Base-by-base conservation (phyloP, 2,888 invertebrate species). In the Thera britannica region DNA sequence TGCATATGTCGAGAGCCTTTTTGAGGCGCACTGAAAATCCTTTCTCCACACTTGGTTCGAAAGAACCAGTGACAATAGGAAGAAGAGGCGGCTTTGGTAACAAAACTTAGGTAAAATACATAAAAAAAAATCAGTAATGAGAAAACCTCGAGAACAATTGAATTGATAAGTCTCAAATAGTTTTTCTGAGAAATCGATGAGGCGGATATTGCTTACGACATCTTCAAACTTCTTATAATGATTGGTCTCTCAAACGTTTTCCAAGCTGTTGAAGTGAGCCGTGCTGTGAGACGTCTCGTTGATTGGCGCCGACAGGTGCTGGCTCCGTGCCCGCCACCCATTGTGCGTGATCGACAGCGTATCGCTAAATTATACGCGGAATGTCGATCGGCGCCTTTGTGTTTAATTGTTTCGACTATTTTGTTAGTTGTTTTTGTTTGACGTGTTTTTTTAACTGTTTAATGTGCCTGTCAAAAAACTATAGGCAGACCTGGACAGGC, bases 271-370 rank as follows among this genome's bases (percentile, higher is more conserved):
- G 34, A 34, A 2, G 12, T 41, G 46, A 48, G 35, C n/a, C n/a
- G 61, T n/a, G 55, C 12, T 56, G 68, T 58, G 60, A 56, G 56
- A 48, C 51, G 35, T 71, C 66, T 44, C 63, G 52, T 7, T 70
- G 72, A 72, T 66, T 46, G 69, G 65, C 68, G 71, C 9, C n/a
- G 73, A 76, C 73, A 75, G 73, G 65, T 63, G 71, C 23, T 73
- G 75, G 75, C 75, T 38, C 1, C 8, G 6, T n/a, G 69, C 73
- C 74, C 67, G 38, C 55, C 46, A 36, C 23, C 56, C 38, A 62
- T 68, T 65, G 64, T 67, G 44, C 51, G 44, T 54, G 70, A 71
- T 58, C 68, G 74, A 74, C 68, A 72, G 46, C 57, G 58, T 46
- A 51, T 41, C 38, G 57, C 38, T 44, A 64, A 34, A 68, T 64